Percentiles rank a stretch among this genome's conserved stretches.
Evolutionary conservation across 2,797 vertebrate species (phyloP).

Genomic region (Parauchenoglanis punctatus): DNA sequence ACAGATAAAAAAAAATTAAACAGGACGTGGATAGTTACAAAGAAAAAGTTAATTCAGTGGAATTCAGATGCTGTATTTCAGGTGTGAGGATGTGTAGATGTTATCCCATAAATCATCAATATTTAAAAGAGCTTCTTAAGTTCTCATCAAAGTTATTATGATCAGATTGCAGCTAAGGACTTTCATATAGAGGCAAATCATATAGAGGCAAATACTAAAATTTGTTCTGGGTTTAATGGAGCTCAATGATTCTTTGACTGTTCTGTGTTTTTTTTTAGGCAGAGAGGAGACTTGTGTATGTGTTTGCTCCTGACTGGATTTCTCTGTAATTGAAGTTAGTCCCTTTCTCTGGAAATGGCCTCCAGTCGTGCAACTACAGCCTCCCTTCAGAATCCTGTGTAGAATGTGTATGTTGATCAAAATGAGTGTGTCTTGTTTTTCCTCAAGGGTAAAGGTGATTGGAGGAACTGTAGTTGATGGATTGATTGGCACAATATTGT

Average conservation of each 20-base stretch:
- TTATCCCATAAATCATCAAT: background rate
- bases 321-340: conserved; percentile 63
- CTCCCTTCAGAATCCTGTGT: conserved; percentile 37
- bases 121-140: background rate
- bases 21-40: background rate
- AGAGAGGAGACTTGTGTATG: conserved; percentile 33
- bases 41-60: background rate
- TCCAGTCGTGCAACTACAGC: background rate
- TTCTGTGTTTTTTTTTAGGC: background rate
- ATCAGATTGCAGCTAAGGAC: background rate
- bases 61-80: background rate
- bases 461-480: background rate
- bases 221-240: background rate
- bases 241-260: background rate
- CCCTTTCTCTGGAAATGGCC: conserved; percentile 9
- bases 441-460: background rate
- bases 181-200: background rate
- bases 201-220: background rate
- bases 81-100: background rate
- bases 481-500: background rate
- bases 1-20: background rate
- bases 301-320: conserved; percentile 53
- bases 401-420: conserved; percentile 44
- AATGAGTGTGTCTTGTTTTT: background rate
- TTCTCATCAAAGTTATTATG: background rate